phyloP scores from a whole-genome alignment of 2,113 vertebrate genomes.

The Ailurus styani region DNA sequence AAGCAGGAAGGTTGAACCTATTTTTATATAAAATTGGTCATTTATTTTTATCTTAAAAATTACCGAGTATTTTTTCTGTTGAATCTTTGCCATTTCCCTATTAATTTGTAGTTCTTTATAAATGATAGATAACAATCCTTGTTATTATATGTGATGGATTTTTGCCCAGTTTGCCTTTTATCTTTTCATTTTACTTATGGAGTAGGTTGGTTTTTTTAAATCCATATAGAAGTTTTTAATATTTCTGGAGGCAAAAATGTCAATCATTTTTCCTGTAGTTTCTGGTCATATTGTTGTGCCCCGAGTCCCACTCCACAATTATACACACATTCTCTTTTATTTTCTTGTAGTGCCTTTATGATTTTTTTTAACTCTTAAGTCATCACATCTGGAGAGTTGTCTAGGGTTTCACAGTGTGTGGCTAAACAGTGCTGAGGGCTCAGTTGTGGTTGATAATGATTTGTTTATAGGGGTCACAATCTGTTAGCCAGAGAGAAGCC shows the following conservation, averaged over 20 bases:
- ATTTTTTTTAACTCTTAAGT: background rate
- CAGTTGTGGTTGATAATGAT: background rate
- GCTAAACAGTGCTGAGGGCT: background rate
- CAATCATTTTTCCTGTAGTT: background rate
- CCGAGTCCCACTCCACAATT: background rate
- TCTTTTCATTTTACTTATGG: background rate
- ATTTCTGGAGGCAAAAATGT: background rate
- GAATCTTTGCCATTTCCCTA: background rate
- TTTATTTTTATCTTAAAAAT: slow-evolving; percentile 4
- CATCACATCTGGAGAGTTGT: background rate
- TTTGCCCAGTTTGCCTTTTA: background rate
- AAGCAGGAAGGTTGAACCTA: background rate
- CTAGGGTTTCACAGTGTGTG: background rate
- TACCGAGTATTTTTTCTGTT: background rate
- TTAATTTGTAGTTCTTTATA: background rate
- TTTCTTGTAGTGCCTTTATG: background rate
- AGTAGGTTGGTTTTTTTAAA: background rate
- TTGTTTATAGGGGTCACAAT: background rate
- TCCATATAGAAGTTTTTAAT: background rate
- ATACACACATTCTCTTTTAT: background rate
- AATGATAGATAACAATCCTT: background rate
- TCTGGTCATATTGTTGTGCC: background rate
- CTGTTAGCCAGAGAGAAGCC: background rate
- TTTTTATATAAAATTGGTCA: background rate
- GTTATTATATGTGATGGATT: background rate